Evolutionary conservation across 2,113 vertebrate genomes (phyloP), one percentile per base, ranked within the genome.

Genomic region (Spheniscus mendiculus): DNA sequence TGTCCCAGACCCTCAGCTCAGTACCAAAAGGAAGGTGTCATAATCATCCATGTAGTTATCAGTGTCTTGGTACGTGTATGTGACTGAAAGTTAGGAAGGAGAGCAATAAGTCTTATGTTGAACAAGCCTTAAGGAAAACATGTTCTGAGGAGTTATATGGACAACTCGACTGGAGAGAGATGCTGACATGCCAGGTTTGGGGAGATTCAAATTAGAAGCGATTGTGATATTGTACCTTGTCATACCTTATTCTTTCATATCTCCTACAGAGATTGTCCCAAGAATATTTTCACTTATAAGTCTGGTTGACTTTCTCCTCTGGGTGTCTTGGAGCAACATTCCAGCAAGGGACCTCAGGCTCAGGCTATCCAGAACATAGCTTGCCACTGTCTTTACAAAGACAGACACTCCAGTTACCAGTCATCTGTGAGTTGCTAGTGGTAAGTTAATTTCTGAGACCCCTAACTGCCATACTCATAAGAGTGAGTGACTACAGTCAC

Each of bases 311-410:
- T 69, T 74, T 78, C 17, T 29, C 19, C 12, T 70, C 36, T 42
- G 8, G 3, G 6, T 58, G 9, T 58, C n/a, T 83, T 56, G 55
- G 45, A 82, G 15, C 8, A 78, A 11, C 6, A 34, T 58, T 85
- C 26, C n/a, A 66, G 21, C 19, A 58, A 44, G 30, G 36, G 6
- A 49, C 2, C 7, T 34, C 0, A 0, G n/a, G 8, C 7, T 53
- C 11, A 52, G 45, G 16, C 27, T 84, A 27, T 11, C 8, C 59
- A 73, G 26, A 93, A 2, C 4, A 21, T 2, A 61, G 20, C 11
- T 44, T 87, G 26, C 10, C 34, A 20, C 27, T 62, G 36, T 53
- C 15, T 30, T 40, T 56, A 50, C 20, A 53, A 53, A 22, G 13
- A 18, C 27, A 59, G 21, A 14, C 10, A 23, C 13, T 55, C 36